Percentiles rank a stretch among this genome's conserved stretches.
phyloP scores from a whole-genome alignment of 1,140 invertebrate genomes.

The Aethina tumida region DNA sequence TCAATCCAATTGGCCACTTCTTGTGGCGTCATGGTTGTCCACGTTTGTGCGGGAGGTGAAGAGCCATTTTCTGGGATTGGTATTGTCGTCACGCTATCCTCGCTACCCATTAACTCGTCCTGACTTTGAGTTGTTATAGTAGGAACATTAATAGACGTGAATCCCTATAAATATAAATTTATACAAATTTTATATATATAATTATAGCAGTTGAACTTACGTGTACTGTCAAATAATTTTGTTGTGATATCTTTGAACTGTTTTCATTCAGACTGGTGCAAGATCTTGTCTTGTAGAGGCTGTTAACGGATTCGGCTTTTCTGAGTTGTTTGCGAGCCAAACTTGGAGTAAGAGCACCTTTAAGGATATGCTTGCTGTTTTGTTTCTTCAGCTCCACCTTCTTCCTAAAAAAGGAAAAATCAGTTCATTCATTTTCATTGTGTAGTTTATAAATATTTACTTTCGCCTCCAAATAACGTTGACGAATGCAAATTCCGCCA shows the following conservation, averaged over 20 bases:
- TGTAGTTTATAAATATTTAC: conserved; percentile 38
- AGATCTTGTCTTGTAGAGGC: conserved; percentile 54
- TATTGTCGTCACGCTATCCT: conserved; percentile 22
- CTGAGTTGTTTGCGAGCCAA: conserved; percentile 57
- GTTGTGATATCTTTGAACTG: conserved; percentile 38
- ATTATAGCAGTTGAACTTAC: conserved; percentile 47
- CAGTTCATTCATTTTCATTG: neutral
- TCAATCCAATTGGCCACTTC: conserved; percentile 82
- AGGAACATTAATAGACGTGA: conserved; percentile 49
- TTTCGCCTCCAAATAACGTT: conserved; percentile 79
- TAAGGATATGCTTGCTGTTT: conserved; percentile 72
- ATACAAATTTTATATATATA: conserved; percentile 3
- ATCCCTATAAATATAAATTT: conserved; percentile 42
- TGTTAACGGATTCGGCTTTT: conserved; percentile 44
- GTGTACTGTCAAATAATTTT: conserved; percentile 65
- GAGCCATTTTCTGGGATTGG: conserved; percentile 21
- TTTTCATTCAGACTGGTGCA: conserved; percentile 56
- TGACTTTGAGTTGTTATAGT: conserved; percentile 53
- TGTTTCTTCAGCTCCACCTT: conserved; percentile 73
- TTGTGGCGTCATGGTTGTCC: conserved; percentile 77
- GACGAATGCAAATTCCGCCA: conserved; percentile 84
- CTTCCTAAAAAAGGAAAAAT: conserved; percentile 45
- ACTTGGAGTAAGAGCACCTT: conserved; percentile 69
- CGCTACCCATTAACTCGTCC: conserved; percentile 41
- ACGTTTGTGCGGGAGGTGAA: conserved; percentile 33